Evolutionary conservation across 2,888 invertebrate genomes (phyloP).

Genomic region (Trichopria drosophilae): DNA sequence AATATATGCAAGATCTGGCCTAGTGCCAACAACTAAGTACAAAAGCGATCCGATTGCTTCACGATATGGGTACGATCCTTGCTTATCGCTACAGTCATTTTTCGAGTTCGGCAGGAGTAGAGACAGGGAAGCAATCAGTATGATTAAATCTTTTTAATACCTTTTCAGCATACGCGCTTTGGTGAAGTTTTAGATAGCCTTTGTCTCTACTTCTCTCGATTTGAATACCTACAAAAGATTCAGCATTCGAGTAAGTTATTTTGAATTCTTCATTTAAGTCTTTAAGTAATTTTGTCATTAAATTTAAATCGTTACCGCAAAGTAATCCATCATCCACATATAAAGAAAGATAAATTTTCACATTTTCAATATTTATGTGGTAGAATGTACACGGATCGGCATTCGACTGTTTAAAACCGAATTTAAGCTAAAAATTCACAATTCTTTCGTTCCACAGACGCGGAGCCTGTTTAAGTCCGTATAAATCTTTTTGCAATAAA

Average conservation of each 20-base stretch:
- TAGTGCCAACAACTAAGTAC: conserved; percentile 9
- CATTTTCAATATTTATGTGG: background rate
- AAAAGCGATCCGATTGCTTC: conserved; percentile 17
- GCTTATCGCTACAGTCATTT: background rate
- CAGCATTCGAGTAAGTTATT: conserved; percentile 11
- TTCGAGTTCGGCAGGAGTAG: conserved; percentile 13
- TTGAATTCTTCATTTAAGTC: conserved; percentile 8
- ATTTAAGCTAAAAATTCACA: conserved; percentile 24
- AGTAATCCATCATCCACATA: conserved; percentile 13
- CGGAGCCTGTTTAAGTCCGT: conserved; percentile 38
- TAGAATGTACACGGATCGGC: conserved; percentile 21
- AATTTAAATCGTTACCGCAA: conserved; percentile 20
- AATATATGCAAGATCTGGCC: conserved; percentile 13
- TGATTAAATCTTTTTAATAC: conserved; percentile 24
- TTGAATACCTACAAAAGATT: conserved; percentile 34
- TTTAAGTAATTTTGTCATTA: conserved; percentile 4
- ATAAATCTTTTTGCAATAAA: conserved; percentile 23
- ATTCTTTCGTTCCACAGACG: conserved; percentile 38
- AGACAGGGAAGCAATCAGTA: conserved; percentile 18
- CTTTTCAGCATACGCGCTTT: conserved; percentile 16
- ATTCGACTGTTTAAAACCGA: conserved; percentile 16
- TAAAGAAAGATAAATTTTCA: background rate
- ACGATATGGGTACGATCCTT: conserved; percentile 24
- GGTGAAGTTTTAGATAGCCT: conserved; percentile 5
- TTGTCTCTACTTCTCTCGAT: conserved; percentile 22